These are phyloP conservation scores for Mormyrus hasselquistii DNA, from an alignment of 2,797 vertebrate genomes.

Conservation along the genomic window DNA sequence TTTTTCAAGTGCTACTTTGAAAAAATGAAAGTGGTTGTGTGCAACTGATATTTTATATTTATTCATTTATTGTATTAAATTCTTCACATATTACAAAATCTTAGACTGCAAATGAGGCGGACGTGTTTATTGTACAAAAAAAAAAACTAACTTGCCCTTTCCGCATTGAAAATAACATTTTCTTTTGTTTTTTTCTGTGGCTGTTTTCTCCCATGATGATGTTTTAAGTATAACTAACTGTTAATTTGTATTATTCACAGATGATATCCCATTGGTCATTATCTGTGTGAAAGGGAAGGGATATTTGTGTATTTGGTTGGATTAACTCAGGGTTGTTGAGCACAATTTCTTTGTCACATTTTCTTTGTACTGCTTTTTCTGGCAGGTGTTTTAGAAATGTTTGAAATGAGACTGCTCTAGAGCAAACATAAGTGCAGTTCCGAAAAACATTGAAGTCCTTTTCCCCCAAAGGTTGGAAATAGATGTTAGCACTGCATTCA, in stretches of 20 bases:
- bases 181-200: not conserved
- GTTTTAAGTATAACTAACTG: not conserved
- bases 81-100: not conserved
- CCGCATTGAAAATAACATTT: not conserved
- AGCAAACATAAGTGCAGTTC: not conserved
- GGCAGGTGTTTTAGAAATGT: not conserved
- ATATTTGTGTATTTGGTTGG: not conserved
- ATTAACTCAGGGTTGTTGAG: not conserved
- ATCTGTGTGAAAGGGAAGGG: not conserved
- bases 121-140: constrained; percentile 24
- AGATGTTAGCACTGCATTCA: not conserved
- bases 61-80: not conserved
- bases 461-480: not conserved
- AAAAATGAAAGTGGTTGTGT: not conserved
- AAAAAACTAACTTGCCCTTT: not conserved
- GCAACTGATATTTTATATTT: not conserved
- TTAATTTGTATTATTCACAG: not conserved
- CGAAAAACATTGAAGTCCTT: not conserved
- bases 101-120: not conserved
- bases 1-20: not conserved
- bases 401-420: not conserved
- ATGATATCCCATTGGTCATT: not conserved
- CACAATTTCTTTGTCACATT: not conserved
- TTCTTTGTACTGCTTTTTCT: not conserved
- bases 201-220: not conserved